Percentiles rank a stretch among this genome's conserved stretches.
These are phyloP conservation scores for Drosophila erecta DNA, from an alignment of 1,140 invertebrate genomes.

Conservation along the genomic window DNA sequence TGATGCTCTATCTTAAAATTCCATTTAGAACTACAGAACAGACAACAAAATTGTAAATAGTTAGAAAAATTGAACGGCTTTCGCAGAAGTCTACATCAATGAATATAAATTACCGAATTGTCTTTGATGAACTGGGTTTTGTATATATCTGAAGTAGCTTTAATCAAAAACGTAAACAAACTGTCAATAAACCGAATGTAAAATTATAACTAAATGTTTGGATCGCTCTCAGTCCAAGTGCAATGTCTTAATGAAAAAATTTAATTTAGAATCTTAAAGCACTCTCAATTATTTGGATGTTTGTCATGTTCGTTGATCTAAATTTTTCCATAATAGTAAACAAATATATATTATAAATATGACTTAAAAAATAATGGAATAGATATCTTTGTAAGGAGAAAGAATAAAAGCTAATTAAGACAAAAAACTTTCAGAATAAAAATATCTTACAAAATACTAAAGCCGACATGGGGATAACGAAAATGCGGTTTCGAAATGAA, in stretches of 20 bases:
- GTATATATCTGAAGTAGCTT: slow-evolving; percentile 67
- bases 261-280: slow-evolving; percentile 36
- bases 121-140: slow-evolving; percentile 52
- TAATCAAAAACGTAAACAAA: slow-evolving; percentile 53
- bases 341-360: slow-evolving; percentile 55
- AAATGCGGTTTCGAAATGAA: no score
- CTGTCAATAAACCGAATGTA: slow-evolving; percentile 27
- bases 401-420: slow-evolving; percentile 58
- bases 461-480: background rate
- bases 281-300: slow-evolving; percentile 64
- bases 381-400: slow-evolving; percentile 54
- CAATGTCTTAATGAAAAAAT: slow-evolving; percentile 49
- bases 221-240: slow-evolving; percentile 52
- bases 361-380: slow-evolving; percentile 32
- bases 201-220: slow-evolving; percentile 53
- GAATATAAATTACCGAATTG: slow-evolving; percentile 14
- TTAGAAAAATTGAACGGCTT: slow-evolving; percentile 59
- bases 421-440: slow-evolving; percentile 28
- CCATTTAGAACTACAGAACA: slow-evolving; percentile 28
- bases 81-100: slow-evolving; percentile 56
- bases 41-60: slow-evolving; percentile 56
- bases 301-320: slow-evolving; percentile 77
- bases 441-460: background rate
- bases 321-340: slow-evolving; percentile 57
- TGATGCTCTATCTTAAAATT: slow-evolving; percentile 29